Evolutionary conservation across 2,113 vertebrate species (phyloP).

Genomic region (Oreocharis arfaki): DNA sequence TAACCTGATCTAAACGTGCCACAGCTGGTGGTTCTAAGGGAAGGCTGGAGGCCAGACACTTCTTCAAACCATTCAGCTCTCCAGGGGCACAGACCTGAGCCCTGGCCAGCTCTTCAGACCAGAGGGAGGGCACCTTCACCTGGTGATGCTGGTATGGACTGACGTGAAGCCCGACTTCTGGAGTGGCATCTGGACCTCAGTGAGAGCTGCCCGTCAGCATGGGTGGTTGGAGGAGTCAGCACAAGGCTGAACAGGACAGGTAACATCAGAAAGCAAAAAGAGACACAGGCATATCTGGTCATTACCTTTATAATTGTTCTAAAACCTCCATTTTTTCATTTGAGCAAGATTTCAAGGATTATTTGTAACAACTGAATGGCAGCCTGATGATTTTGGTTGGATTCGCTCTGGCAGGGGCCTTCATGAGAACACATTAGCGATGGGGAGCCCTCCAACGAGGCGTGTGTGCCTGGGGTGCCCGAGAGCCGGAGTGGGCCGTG

Average conservation of each 20-base stretch:
- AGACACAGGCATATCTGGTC: too few relatives aligned
- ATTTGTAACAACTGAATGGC: neutral
- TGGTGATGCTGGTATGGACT: neutral
- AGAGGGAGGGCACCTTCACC: fast-evolving
- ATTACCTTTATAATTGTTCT: neutral
- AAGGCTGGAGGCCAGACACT: neutral
- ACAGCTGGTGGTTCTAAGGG: neutral
- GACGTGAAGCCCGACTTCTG: too few relatives aligned
- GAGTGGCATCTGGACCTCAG: neutral
- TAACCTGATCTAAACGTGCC: neutral
- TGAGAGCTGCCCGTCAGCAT: fast-evolving
- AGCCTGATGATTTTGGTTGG: neutral
- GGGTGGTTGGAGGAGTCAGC: neutral
- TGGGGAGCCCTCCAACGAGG: neutral
- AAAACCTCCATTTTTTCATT: fast-evolving
- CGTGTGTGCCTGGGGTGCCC: too few relatives aligned
- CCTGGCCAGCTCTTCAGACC: neutral
- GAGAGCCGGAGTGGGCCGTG: neutral
- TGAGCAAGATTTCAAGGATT: neutral
- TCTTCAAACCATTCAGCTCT: too few relatives aligned
- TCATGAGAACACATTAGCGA: fast-evolving
- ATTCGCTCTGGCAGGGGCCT: neutral
- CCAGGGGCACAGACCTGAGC: neutral
- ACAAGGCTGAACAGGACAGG: neutral
- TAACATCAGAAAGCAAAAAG: neutral